Evolutionary conservation across 2,113 vertebrate genomes (phyloP).

Genomic region (Gymnogyps californianus): DNA sequence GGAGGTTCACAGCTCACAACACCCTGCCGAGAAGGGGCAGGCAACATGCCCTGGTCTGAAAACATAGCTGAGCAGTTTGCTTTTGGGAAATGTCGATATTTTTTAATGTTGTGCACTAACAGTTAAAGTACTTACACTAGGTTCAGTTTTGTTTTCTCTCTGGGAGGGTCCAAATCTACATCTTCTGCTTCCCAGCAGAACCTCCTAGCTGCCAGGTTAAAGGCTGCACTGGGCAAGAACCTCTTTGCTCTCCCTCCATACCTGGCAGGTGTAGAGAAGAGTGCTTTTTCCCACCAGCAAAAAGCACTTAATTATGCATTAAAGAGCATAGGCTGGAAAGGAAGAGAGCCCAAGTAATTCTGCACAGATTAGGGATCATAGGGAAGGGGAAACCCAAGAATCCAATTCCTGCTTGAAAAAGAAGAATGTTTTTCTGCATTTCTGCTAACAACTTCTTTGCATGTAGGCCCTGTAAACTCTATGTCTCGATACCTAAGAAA

Average conservation of each 20-base stretch:
- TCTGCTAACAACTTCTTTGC: not conserved
- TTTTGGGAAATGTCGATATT: not conserved
- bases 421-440: not conserved
- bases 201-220: not conserved
- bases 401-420: not conserved
- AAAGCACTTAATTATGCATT: not conserved
- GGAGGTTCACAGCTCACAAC: not conserved
- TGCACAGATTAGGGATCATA: not conserved
- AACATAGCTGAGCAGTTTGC: not conserved
- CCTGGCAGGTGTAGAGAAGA: not conserved
- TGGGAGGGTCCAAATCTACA: not conserved
- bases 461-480: not conserved
- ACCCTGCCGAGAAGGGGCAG: rapidly evolving
- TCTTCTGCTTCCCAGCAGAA: not conserved
- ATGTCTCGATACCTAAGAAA: not conserved
- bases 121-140: not conserved
- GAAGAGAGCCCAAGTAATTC: not conserved
- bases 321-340: not conserved
- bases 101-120: not conserved
- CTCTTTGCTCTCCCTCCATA: not conserved
- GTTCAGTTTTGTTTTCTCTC: not conserved
- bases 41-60: not conserved
- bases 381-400: not conserved
- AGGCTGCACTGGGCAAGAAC: not conserved
- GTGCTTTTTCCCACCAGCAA: not conserved